Conservation (phyloP, 2,113 vertebrate genomes). For the Gavialis gangeticus region DNA sequence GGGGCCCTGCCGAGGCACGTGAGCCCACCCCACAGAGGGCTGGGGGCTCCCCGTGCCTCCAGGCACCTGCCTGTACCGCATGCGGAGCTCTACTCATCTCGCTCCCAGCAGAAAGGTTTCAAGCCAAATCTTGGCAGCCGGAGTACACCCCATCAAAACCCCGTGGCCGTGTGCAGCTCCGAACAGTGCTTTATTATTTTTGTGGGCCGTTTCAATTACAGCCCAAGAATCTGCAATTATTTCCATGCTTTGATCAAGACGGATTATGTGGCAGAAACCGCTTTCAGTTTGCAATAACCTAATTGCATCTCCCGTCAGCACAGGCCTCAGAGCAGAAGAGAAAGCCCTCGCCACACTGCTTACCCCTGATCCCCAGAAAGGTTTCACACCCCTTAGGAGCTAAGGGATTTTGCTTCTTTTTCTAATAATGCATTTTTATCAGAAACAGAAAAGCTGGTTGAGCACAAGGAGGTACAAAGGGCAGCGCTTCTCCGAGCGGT, state of each 20-base stretch:
- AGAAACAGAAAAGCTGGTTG: not conserved
- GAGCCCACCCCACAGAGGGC: too few relatives aligned
- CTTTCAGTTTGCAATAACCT: not conserved
- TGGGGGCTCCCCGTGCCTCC: not conserved
- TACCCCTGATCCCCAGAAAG: not conserved
- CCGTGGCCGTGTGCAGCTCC: not conserved
- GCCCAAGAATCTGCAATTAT: not conserved
- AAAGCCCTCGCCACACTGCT: not conserved
- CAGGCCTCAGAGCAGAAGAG: not conserved
- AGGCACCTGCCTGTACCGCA: not conserved
- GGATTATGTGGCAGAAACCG: not conserved
- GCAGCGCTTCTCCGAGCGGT: slow-evolving; percentile 51
- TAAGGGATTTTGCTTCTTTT: slow-evolving; percentile 4
- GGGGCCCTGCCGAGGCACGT: not conserved
- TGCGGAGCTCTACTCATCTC: not conserved
- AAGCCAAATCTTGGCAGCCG: not conserved
- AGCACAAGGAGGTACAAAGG: slow-evolving; percentile 52
- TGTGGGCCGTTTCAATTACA: slow-evolving; percentile 15
- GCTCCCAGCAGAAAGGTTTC: not conserved
- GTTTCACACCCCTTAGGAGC: slow-evolving; percentile 27
- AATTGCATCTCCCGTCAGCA: not conserved
- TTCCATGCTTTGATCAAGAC: not conserved
- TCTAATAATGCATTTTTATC: slow-evolving; percentile 22
- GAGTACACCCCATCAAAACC: not conserved
- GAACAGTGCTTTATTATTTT: not conserved